phyloP scores from a whole-genome alignment of 2,888 invertebrate species.

The Hedychridium roseum region DNA sequence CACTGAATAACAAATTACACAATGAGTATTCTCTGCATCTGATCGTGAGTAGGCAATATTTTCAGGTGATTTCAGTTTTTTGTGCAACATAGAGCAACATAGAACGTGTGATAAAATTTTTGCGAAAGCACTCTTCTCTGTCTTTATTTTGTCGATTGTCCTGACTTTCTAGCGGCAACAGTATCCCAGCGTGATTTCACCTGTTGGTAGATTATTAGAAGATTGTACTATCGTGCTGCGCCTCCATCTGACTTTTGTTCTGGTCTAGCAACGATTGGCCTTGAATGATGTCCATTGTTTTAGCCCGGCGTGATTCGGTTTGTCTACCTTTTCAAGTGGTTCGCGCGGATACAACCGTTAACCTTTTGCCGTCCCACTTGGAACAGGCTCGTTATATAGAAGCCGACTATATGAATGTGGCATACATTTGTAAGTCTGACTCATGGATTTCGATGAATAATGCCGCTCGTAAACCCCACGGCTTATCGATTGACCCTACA shows the following conservation, averaged over 20 bases:
- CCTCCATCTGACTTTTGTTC: slow-evolving; percentile 14
- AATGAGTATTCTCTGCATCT: too few species aligned
- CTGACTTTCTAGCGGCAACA: slow-evolving; percentile 13
- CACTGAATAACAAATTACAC: too few species aligned
- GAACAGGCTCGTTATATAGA: neutral
- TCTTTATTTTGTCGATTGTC: too few species aligned
- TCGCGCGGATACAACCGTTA: slow-evolving; percentile 44
- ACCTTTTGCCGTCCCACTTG: slow-evolving; percentile 44
- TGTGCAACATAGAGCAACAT: too few species aligned
- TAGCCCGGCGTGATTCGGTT: slow-evolving; percentile 3
- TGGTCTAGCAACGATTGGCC: slow-evolving; percentile 33
- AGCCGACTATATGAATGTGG: too few species aligned
- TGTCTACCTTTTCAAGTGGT: slow-evolving; percentile 14
- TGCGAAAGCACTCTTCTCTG: too few species aligned
- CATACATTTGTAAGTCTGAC: slow-evolving; percentile 29
- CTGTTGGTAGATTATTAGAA: slow-evolving; percentile 19
- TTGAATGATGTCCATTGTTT: slow-evolving; percentile 33
- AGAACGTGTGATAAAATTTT: too few species aligned
- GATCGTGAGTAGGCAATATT: too few species aligned
- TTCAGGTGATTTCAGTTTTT: too few species aligned
- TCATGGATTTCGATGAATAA: slow-evolving; percentile 35
- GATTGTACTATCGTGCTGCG: slow-evolving; percentile 10
- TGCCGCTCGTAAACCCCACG: slow-evolving; percentile 8
- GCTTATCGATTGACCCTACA: too few species aligned
- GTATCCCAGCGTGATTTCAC: slow-evolving; percentile 16